Percentiles rank a stretch among this genome's conserved stretches.
These are phyloP conservation scores for Falco columbarius DNA, from an alignment of 2,797 vertebrate genomes.

Conservation along the genomic window DNA sequence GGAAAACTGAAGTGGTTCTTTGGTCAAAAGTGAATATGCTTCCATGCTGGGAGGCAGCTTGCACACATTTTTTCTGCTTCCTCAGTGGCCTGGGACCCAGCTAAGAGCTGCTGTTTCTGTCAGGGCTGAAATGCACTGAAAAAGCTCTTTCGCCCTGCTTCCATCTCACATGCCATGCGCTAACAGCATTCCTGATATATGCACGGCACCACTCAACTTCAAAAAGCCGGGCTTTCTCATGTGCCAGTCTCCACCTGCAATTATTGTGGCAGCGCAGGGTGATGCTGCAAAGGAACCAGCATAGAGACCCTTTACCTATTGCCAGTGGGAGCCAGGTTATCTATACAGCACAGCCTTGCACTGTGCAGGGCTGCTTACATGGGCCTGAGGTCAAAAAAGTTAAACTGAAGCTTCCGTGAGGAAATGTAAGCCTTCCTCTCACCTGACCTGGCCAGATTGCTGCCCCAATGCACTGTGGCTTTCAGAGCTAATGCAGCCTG, in stretches of 20 bases:
- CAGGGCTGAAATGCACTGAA: background rate
- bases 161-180: background rate
- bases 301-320: background rate
- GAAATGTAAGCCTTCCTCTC: background rate
- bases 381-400: background rate
- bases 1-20: background rate
- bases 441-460: too few relatives aligned
- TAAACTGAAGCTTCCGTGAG: background rate
- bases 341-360: fast-evolving
- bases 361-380: background rate
- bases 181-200: background rate
- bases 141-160: background rate
- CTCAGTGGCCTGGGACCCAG: background rate
- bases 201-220: background rate
- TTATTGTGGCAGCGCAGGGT: background rate
- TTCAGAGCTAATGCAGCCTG: background rate
- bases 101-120: background rate
- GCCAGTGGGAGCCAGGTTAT: background rate
- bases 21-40: background rate
- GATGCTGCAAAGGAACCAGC: fast-evolving
- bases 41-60: background rate
- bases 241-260: fast-evolving
- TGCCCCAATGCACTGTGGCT: background rate
- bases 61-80: background rate
- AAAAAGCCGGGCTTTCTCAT: background rate